Evolutionary conservation across 2,888 invertebrate genomes (phyloP), one percentile per base, ranked within the genome.

Genomic region (Hydroisotoma schaefferi): DNA sequence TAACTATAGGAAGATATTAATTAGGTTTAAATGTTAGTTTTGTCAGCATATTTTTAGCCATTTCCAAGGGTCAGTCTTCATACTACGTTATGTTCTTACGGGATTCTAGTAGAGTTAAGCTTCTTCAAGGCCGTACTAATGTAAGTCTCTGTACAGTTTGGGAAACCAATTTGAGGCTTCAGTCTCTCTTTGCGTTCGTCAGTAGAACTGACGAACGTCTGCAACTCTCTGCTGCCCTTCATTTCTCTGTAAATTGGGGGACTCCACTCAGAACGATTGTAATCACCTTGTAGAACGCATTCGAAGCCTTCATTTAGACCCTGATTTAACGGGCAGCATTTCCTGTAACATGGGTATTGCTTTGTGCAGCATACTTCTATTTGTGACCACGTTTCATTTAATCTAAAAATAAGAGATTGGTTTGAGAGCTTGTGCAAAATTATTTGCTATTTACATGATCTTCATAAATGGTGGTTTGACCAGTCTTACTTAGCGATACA

Each of bases 281-380:
- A 4, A 15, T 40, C n/a, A 20, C 15, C n/a, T 15, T 40, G n/a
- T 4, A 40, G n/a, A 40, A 15, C 15, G 20, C 15, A 33, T 33
- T 20, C 40, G 20, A 40, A 20, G 4, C 20, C 40, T 18, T 18
- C 18, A n/a, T 59, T 23, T 26, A 65, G 60, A n/a, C 29, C 28
- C 18, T 56, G 33, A 2, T 56, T 59, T 8, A 28, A 28, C 0
- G 63, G 59, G 22, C 67, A 68, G 33, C 67, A 68, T 55, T 68
- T 68, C 25, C 62, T 54, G 18, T 63, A 43, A 37, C 65, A 65
- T 2, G 56, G 57, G 15, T 55, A 46, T 1, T 58, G 27, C 10
- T 55, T 26, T 4, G 60, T 47, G 25, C 64, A 63, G 18, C 65
- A 68, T 15, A 61, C 55, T 37, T 63, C 49, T 2, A 65, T 25